A percentile compares a stretch with the other conserved stretches of the same genome.
Conservation (phyloP, 23 tunicate species). For the Phallusia fumigata region DNA sequence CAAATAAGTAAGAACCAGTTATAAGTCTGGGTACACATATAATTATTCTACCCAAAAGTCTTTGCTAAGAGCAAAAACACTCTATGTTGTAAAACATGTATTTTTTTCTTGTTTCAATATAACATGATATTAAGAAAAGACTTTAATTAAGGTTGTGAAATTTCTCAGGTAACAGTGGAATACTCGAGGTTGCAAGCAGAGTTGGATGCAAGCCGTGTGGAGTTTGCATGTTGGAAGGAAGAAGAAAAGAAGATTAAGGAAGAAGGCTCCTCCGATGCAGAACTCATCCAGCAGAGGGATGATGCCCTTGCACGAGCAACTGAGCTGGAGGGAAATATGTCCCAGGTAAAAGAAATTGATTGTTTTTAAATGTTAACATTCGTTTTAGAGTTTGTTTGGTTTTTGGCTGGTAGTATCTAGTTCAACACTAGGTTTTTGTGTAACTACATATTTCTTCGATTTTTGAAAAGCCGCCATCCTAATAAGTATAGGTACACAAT, state of each 20-base stretch:
- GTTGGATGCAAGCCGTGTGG: constrained; percentile 27
- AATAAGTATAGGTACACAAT: too few relatives aligned
- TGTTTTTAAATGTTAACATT: too few relatives aligned
- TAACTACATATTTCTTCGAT: not conserved
- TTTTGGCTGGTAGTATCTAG: not conserved
- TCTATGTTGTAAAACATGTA: too few relatives aligned
- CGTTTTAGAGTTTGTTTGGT: too few relatives aligned
- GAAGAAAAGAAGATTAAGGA: constrained; percentile 4
- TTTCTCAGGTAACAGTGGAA: constrained; percentile 29
- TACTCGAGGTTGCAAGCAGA: constrained; percentile 34
- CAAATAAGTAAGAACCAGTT: too few relatives aligned
- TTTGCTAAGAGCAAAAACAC: too few relatives aligned
- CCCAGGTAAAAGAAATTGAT: constrained; percentile 22
- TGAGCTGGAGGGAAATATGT: constrained; percentile 23
- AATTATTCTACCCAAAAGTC: too few relatives aligned
- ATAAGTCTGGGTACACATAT: too few relatives aligned
- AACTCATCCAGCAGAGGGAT: constrained; percentile 22
- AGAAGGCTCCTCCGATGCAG: constrained; percentile 4
- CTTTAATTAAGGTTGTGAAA: too few relatives aligned
- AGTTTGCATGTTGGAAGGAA: constrained; percentile 26
- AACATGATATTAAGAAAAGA: too few relatives aligned
- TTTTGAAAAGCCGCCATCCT: not conserved
- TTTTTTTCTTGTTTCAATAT: too few relatives aligned
- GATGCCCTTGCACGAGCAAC: constrained; percentile 21
- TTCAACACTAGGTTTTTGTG: not conserved